A percentile compares a stretch with the other conserved stretches of the same genome.
phyloP scores from a whole-genome alignment of 2,113 vertebrate species.

The Cathartes aura region DNA sequence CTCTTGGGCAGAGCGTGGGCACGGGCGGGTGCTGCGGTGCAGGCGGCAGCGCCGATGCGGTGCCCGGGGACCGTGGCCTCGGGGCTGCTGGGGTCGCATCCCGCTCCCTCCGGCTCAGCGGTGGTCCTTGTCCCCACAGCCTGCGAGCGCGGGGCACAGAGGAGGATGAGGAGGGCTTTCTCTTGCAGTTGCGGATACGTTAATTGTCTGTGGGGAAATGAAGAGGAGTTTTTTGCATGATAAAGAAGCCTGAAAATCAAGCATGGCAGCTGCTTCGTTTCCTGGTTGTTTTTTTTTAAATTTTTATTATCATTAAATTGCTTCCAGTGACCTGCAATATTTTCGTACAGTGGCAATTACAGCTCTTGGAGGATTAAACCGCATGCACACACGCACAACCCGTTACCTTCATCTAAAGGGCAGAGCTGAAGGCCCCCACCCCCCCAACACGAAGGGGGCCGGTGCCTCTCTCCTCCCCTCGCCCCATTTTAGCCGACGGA shows the following conservation, averaged over 20 bases:
- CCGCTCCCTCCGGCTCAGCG: neutral
- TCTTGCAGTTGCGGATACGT: neutral
- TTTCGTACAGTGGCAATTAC: constrained; percentile 66
- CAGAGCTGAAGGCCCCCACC: neutral
- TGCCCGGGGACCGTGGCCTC: fast-evolving
- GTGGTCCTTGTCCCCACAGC: fast-evolving
- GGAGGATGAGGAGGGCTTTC: neutral
- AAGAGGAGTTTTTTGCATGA: constrained; percentile 53
- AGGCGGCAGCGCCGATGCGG: fast-evolving
- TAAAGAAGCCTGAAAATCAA: constrained; percentile 69
- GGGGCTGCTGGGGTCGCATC: fast-evolving
- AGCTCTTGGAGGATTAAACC: constrained; percentile 57
- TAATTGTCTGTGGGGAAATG: constrained; percentile 18
- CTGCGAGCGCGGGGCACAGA: fast-evolving
- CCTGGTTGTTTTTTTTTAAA: constrained; percentile 52
- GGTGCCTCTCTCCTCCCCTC: neutral
- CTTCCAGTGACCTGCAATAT: constrained; percentile 76
- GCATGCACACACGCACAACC: neutral
- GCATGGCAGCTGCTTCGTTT: constrained; percentile 67
- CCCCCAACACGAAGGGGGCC: neutral
- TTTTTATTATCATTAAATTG: constrained; percentile 79
- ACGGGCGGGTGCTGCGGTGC: fast-evolving
- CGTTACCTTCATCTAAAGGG: neutral
- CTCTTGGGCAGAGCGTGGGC: neutral
- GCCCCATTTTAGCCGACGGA: fast-evolving